Base-by-base conservation (phyloP, 2,888 invertebrate genomes). In the Meta bourneti region DNA sequence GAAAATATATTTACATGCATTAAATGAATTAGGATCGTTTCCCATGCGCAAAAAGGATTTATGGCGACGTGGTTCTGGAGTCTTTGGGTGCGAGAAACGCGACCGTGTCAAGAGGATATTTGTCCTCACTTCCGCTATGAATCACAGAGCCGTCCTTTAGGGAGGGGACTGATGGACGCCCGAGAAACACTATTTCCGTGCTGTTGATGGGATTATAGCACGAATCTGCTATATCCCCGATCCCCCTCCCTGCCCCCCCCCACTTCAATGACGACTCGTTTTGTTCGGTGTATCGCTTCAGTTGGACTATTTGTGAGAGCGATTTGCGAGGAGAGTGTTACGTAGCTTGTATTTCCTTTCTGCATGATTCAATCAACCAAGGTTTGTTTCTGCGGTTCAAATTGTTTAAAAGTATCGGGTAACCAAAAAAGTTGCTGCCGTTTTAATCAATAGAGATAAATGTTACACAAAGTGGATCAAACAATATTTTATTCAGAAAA, bases 61-160 rank as follows among this genome's bases (percentile, higher is more conserved):
- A 61, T 61, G 61, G 61, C 34, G 34, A 34, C 34, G 75, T 85
- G 49, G 69, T 9, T 48, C 19, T 81, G 7, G 34, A 81, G 19
- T 82, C 34, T 75, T 72, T 71, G 7, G n/a, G 20, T 19, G 19
- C 48, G 77, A 61, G n/a, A 86, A 86, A n/a, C 78, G 79, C 49
- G 72, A 77, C 61, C 91, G 91, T 91, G 91, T 88, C 77, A 49
- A 51, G 34, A 61, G 72, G 83, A 87, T 83, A 85, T 91, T 91
- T 91, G 91, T 91, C 87, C 87, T 48, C 83, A 69, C 79, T 87
- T 91, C 91, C 91, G 82, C 72, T 16, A 48, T 86, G 91, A 91
- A 85, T 90, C 90, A 90, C 61, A 48, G 70, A 69, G 34, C n/a
- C 20, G 9, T 20, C 52, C 69, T 54, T 19, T 11, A 49, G 49